Base-by-base conservation (phyloP, 2,113 vertebrate genomes). In the Balaeniceps rex region DNA sequence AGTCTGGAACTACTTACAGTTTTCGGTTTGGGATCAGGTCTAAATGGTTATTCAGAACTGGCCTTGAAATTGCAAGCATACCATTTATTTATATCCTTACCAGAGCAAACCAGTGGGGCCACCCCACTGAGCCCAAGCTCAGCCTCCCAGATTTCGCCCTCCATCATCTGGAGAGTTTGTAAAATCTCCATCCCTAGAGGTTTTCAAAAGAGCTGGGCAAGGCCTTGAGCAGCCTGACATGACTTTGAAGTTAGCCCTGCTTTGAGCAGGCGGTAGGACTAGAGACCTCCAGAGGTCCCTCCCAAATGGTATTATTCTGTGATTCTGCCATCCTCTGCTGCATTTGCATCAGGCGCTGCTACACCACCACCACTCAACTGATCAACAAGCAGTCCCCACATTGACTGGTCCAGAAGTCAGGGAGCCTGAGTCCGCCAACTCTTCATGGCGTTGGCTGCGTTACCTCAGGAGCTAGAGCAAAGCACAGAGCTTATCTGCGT, bases 1-100 rank as follows among this genome's bases (percentile, higher is more conserved):
- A 97, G 71, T 51, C 65, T 94, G 94, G 81, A 96, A 76, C 49
- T 24, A 64, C 44, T 71, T 89, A 88, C 24, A 71, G 36, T 65
- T 76, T 91, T 76, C 63, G 64, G 54, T 65, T 72, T 89, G 61
- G 72, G 69, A 71, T 82, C 61, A 57, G 40, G 69, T 65, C 80
- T 94, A 76, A 18, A 11, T 36, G 38, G 25, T 84, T 94, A 65
- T 79, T 85, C 40, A 69, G 36, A 89, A 72, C 31, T 46, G 44
- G 93, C 70, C 36, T 76, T 89, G 74, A 93, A 92, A 89, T 38
- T 76, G 63, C 49, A 91, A 57, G 49, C 13, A 9, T 70, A 49
- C 46, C 5, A 51, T 76, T 72, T 54, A 82, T 69, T 87, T 79
- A 79, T 65, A 88, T 33, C 34, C 46, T 52, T 47, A 86, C 14